Evolutionary conservation across 2,797 vertebrate species (phyloP).

Genomic region (Cossypha niveicapilla): DNA sequence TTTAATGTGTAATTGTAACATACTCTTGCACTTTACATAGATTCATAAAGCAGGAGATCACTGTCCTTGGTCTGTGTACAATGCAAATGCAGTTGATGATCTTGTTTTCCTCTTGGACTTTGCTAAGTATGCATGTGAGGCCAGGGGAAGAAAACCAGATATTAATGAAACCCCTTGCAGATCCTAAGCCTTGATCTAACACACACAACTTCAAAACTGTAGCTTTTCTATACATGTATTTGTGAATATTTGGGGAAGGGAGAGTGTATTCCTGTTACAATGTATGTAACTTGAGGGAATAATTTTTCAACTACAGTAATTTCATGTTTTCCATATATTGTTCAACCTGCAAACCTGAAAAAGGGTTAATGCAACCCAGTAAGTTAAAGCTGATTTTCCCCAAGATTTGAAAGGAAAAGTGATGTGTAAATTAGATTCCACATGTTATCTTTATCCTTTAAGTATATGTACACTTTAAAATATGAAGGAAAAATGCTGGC

Average conservation of each 20-base stretch:
- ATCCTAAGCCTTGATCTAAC: background rate
- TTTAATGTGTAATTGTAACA: background rate
- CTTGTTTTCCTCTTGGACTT: background rate
- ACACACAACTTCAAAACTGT: background rate
- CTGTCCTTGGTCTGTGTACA: background rate
- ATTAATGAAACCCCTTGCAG: background rate
- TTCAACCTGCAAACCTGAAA: background rate
- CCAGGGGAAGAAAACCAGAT: background rate
- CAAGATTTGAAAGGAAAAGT: background rate
- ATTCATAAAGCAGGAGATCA: background rate
- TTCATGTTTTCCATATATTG: background rate
- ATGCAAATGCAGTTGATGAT: background rate
- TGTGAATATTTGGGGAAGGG: background rate
- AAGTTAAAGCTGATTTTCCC: background rate
- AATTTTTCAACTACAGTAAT: background rate
- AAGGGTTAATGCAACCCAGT: background rate
- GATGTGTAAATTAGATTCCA: background rate
- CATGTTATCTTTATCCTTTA: background rate
- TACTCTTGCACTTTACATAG: background rate
- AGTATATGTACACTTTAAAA: background rate
- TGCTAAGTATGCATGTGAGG: background rate
- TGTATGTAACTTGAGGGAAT: background rate
- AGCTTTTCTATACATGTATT: background rate
- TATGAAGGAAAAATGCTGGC: background rate
- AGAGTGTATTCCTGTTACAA: background rate